phyloP scores from a whole-genome alignment of 2,113 vertebrate species.

The Pantherophis guttatus region DNA sequence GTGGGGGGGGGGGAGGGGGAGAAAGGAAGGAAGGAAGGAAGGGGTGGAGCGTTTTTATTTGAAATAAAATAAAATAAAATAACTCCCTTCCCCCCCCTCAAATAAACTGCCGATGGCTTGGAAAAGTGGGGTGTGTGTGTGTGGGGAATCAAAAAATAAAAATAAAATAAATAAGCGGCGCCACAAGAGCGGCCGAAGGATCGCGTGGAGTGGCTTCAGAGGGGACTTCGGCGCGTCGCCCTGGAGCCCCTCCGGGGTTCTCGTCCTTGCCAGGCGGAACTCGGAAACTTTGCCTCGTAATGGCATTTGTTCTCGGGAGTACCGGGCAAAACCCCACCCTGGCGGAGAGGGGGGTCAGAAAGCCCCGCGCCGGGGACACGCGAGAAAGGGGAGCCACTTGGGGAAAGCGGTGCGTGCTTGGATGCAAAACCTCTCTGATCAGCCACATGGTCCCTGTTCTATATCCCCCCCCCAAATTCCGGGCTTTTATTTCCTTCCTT shows the following conservation, averaged over 20 bases:
- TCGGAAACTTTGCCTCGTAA: constrained; percentile 21
- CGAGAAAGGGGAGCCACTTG: not conserved
- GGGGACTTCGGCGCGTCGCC: not conserved
- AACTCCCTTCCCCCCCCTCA: too few species aligned
- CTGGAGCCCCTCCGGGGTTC: not conserved
- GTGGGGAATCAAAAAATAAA: too few species aligned
- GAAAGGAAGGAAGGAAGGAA: not conserved
- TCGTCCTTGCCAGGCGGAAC: not conserved
- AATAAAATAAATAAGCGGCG: not conserved
- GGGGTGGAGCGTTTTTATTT: not conserved
- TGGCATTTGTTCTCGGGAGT: not conserved
- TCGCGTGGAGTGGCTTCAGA: not conserved
- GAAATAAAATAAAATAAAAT: not conserved
- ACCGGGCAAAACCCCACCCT: not conserved
- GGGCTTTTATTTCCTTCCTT: too few species aligned
- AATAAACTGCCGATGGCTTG: not conserved
- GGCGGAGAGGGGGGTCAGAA: not conserved
- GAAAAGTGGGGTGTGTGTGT: not conserved
- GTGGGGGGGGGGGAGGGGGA: not conserved
- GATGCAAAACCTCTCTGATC: not conserved
- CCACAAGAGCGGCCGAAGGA: not conserved
- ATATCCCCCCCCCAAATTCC: too few species aligned
- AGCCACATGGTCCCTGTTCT: not conserved
- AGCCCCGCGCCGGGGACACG: not conserved
- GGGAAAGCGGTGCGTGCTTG: not conserved